Conservation (phyloP, 2,888 invertebrate species). For the Drosophila nr. perissopoda region DNA sequence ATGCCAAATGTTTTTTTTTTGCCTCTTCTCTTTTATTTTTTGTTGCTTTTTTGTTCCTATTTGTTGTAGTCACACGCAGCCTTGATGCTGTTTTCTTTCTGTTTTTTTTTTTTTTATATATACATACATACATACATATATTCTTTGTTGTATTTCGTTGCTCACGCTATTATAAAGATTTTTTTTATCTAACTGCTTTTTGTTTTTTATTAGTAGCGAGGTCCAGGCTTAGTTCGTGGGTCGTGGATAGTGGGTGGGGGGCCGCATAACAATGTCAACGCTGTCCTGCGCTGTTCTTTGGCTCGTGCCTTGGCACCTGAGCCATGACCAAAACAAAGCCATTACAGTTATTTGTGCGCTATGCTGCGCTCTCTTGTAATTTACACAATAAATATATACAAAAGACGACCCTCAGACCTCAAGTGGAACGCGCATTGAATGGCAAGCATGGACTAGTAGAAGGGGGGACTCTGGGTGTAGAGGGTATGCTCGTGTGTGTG, state of each 20-base stretch:
- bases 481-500: background rate
- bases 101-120: background rate
- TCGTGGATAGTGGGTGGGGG: background rate
- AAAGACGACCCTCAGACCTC: conserved; percentile 57
- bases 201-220: conserved; percentile 58
- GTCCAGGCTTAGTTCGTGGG: conserved; percentile 18
- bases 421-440: conserved; percentile 44
- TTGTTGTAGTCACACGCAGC: conserved; percentile 70
- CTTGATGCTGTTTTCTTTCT: conserved; percentile 59
- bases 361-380: conserved; percentile 75
- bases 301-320: conserved; percentile 71
- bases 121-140: background rate
- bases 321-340: conserved; percentile 79
- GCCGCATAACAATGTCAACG: conserved; percentile 63
- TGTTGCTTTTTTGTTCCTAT: conserved; percentile 30
- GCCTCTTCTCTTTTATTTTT: conserved; percentile 29
- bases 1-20: conserved; percentile 62
- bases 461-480: background rate
- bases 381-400: conserved; percentile 79
- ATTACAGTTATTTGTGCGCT: conserved; percentile 78
- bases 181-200: conserved; percentile 77
- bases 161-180: conserved; percentile 72
- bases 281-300: conserved; percentile 59
- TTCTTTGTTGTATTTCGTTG: conserved; percentile 25
- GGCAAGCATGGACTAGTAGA: conserved; percentile 12